Conservation (phyloP, 1,140 invertebrate genomes). For the Panonychus citri region DNA sequence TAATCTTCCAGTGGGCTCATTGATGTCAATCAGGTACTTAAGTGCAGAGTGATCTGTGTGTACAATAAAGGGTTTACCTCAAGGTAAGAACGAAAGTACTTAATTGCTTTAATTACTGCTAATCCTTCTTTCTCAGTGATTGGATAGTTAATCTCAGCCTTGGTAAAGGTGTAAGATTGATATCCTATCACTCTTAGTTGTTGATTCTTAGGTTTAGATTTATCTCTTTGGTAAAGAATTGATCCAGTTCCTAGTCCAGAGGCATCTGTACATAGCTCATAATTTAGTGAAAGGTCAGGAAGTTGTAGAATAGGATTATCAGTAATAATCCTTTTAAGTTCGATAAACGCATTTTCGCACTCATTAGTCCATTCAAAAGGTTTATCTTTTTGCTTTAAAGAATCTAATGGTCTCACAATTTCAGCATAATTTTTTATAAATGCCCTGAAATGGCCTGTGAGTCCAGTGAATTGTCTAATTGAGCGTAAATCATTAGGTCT, state of each 20-base stretch:
- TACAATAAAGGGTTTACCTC: not conserved
- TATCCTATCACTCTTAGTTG: conserved; percentile 15
- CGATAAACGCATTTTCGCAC: not conserved
- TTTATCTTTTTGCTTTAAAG: not conserved
- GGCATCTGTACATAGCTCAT: conserved; percentile 12
- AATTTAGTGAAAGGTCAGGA: conserved; percentile 5
- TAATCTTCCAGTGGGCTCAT: not conserved
- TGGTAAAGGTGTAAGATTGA: conserved; percentile 19
- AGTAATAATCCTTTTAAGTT: not conserved
- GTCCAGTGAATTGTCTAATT: not conserved
- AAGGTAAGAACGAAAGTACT: conserved; percentile 19
- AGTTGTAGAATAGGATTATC: not conserved
- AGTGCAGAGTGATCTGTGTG: not conserved
- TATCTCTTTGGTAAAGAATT: conserved; percentile 6
- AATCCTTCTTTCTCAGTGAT: conserved; percentile 24
- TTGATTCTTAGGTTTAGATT: conserved; percentile 2
- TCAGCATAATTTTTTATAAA: conserved; percentile 17
- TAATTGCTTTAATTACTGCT: conserved; percentile 22
- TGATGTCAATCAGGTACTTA: not conserved
- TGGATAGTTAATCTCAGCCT: conserved; percentile 20
- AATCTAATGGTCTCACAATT: conserved; percentile 11
- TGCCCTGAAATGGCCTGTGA: conserved; percentile 4
- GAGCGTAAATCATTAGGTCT: not conserved
- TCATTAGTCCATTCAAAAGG: not conserved
- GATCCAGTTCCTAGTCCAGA: conserved; percentile 8